Base-by-base conservation (phyloP, 1,140 invertebrate genomes). In the Helicoverpa zea region DNA sequence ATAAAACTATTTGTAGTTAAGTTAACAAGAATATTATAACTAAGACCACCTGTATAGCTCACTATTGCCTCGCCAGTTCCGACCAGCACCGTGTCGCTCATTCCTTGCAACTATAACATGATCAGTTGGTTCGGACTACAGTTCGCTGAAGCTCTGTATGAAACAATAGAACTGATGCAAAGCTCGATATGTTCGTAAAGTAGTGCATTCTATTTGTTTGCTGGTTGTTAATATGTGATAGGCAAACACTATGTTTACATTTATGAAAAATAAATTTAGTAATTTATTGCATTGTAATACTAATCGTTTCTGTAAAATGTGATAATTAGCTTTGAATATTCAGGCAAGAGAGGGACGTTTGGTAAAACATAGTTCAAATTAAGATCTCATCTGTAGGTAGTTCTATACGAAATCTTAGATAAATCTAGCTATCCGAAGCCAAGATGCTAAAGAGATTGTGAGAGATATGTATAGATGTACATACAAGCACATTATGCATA, bases 321-420 rank as follows among this genome's bases (percentile, higher is more conserved):
- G 94, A 95, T 95, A 93, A 89, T 91, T 90, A 89, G 85, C 86
- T 92, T 94, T 91, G 88, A 86, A 89, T 89, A 87, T 91, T 88
- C 87, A 89, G 83, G 86, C 84, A 82, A 58, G 72, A 79, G 83
- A 84, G 81, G 83, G 82, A 87, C 86, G 89, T 92, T 94, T 87
- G 88, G 87, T 92, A 87, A 92, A 90, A 83, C 83, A 90, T 90
- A 95, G 92, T 95, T 95, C 90, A 93, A 94, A 92, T 91, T 91
- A 83, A 91, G 93, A 95, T 95, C 93, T 95, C 93, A 94, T 90
- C 85, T 85, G 86, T 94, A 93, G 90, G 86, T 90, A 91, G 88
- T 90, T 88, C 83, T 90, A 88, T 88, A 92, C 83, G 79, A 92
- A 92, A 89, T 87, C 86, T 91, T 91, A 92, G 87, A 89, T 90